A percentile compares a stretch with the other conserved stretches of the same genome.
Conservation (phyloP, 2,797 vertebrate genomes). For the Peromyscus nudipes region DNA sequence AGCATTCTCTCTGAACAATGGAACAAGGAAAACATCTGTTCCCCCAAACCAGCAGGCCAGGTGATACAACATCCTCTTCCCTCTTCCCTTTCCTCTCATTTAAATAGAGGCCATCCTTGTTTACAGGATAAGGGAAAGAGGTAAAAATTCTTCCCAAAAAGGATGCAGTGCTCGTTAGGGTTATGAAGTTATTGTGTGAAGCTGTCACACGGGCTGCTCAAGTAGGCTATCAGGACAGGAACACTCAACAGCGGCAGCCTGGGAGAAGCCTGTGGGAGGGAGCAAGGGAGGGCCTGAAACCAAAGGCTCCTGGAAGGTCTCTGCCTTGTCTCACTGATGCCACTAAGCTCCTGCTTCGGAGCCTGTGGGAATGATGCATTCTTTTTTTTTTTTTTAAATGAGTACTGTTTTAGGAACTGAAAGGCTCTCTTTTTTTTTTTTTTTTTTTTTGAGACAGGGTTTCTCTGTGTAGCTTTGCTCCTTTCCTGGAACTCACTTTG, state of each 20-base stretch:
- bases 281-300: background rate
- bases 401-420: too few species aligned
- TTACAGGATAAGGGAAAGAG: conserved; percentile 80
- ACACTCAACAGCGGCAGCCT: background rate
- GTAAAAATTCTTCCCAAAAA: conserved; percentile 76
- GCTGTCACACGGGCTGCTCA: background rate
- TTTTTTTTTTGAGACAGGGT: too few species aligned
- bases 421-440: too few species aligned
- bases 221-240: conserved; percentile 26
- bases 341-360: conserved; percentile 4
- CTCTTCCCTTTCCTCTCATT: conserved; percentile 82
- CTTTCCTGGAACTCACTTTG: too few species aligned
- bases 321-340: background rate
- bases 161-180: conserved; percentile 24
- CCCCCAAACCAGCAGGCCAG: conserved; percentile 56
- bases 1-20: conserved; percentile 78
- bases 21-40: conserved; percentile 79
- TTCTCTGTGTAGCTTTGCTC: too few species aligned
- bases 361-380: background rate
- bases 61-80: conserved; percentile 83
- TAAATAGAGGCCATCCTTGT: conserved; percentile 80
- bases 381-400: too few species aligned
- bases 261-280: background rate
- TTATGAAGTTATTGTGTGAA: conserved; percentile 47
- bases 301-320: background rate